A percentile compares a stretch with the other conserved stretches of the same genome.
phyloP scores from a whole-genome alignment of 2,113 vertebrate species.

The Colius striatus region DNA sequence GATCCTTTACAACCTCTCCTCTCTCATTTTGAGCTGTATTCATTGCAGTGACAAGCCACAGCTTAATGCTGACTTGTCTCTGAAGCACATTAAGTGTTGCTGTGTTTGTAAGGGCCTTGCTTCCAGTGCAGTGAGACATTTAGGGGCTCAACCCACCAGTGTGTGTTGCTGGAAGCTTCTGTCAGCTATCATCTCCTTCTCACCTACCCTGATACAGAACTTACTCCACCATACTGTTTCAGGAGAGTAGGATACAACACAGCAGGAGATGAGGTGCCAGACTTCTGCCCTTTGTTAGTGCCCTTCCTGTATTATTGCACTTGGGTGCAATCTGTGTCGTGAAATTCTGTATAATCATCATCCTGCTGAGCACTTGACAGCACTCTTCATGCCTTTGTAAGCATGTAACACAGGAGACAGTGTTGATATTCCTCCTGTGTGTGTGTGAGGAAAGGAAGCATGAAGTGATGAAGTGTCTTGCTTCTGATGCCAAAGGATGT shows the following conservation, averaged over 20 bases:
- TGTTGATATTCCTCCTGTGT: fast-evolving
- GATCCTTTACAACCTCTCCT: constrained; percentile 11
- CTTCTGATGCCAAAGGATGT: not conserved
- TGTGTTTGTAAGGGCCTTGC: not conserved
- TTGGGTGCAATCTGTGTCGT: not conserved
- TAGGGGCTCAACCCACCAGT: not conserved
- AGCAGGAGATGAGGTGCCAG: not conserved
- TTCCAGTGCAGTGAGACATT: not conserved
- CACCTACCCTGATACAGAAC: not conserved
- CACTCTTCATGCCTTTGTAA: not conserved
- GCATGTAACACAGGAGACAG: fast-evolving
- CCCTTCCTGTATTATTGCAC: not conserved
- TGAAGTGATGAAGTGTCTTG: not conserved
- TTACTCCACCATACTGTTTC: not conserved
- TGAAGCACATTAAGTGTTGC: not conserved
- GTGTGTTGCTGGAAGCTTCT: not conserved
- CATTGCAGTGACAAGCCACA: not conserved
- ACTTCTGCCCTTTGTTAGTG: not conserved
- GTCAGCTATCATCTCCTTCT: not conserved
- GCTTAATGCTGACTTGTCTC: not conserved
- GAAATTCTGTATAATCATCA: not conserved
- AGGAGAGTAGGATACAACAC: not conserved
- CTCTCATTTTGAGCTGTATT: constrained; percentile 1
- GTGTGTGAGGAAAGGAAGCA: fast-evolving
- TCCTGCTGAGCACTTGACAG: not conserved